Evolutionary conservation across 1,140 invertebrate genomes (phyloP).

Genomic region (Diachasma alloeum): DNA sequence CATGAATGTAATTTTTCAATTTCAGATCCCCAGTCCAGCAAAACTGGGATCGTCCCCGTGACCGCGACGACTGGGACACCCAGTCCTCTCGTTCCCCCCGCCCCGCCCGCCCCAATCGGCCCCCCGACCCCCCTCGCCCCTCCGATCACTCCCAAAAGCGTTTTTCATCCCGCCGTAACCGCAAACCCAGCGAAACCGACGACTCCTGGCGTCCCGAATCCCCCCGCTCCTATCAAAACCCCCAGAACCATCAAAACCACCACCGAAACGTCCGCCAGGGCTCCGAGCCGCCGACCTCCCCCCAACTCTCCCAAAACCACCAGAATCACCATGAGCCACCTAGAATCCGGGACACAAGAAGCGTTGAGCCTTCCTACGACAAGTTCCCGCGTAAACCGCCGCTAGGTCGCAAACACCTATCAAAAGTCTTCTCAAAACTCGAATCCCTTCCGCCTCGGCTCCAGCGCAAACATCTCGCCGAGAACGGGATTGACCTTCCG

Average conservation of each 20-base stretch:
- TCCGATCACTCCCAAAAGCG: conserved; percentile 32
- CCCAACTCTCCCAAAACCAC: conserved; percentile 48
- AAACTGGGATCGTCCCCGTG: conserved; percentile 51
- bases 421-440: conserved; percentile 51
- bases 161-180: conserved; percentile 49
- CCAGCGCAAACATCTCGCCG: conserved; percentile 64
- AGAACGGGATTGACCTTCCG: conserved; percentile 58
- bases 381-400: conserved; percentile 67
- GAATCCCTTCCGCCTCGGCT: conserved; percentile 67
- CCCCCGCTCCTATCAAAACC: conserved; percentile 52
- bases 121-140: conserved; percentile 43
- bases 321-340: conserved; percentile 54
- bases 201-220: conserved; percentile 59
- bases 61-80: conserved; percentile 51
- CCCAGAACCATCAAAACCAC: conserved; percentile 51
- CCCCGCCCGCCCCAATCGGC: conserved; percentile 40
- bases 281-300: conserved; percentile 64
- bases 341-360: conserved; percentile 65
- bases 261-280: conserved; percentile 56
- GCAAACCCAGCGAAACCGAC: conserved; percentile 52
- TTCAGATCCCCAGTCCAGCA: conserved; percentile 45
- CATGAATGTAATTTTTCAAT: conserved; percentile 20
- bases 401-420: conserved; percentile 62
- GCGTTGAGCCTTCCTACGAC: conserved; percentile 64
- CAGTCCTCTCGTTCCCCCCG: conserved; percentile 52